Evolutionary conservation across 2,113 vertebrate genomes (phyloP).

Genomic region (Stomatorhinus ivindoensis): DNA sequence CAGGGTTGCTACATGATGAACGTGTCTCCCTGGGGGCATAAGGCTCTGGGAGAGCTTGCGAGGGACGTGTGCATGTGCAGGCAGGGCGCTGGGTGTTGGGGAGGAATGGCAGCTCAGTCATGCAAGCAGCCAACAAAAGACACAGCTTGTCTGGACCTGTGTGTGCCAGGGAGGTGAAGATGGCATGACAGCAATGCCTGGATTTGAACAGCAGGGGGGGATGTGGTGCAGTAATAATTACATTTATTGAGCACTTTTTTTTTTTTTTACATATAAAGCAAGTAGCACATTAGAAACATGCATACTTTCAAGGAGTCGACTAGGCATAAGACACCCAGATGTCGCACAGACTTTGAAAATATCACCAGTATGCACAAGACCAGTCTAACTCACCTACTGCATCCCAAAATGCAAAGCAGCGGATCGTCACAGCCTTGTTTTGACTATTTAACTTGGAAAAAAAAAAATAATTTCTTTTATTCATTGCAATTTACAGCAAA

Average conservation of each 20-base stretch:
- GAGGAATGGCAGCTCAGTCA: conserved; percentile 61
- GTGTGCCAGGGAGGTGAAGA: conserved; percentile 64
- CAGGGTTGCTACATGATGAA: not conserved
- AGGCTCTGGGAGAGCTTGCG: conserved; percentile 38
- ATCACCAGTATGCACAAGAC: too few species aligned
- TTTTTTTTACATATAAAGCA: not conserved
- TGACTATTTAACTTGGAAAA: not conserved
- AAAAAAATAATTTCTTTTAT: not conserved
- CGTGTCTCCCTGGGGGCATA: conserved; percentile 41
- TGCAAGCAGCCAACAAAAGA: conserved; percentile 80
- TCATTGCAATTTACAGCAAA: not conserved
- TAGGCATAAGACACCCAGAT: not conserved
- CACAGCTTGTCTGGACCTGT: conserved; percentile 70
- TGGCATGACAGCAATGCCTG: not conserved
- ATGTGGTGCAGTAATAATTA: not conserved
- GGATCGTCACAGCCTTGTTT: not conserved
- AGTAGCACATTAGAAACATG: not conserved
- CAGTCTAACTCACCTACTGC: not conserved
- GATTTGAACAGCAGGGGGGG: not conserved
- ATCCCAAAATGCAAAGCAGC: not conserved
- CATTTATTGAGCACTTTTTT: not conserved
- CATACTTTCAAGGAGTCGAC: not conserved
- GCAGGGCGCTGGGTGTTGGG: conserved; percentile 47
- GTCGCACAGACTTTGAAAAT: too few species aligned
- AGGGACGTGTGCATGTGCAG: conserved; percentile 47